These are phyloP conservation scores for Tenthredo livida DNA, from an alignment of 2,888 invertebrate genomes.

Conservation along the genomic window DNA sequence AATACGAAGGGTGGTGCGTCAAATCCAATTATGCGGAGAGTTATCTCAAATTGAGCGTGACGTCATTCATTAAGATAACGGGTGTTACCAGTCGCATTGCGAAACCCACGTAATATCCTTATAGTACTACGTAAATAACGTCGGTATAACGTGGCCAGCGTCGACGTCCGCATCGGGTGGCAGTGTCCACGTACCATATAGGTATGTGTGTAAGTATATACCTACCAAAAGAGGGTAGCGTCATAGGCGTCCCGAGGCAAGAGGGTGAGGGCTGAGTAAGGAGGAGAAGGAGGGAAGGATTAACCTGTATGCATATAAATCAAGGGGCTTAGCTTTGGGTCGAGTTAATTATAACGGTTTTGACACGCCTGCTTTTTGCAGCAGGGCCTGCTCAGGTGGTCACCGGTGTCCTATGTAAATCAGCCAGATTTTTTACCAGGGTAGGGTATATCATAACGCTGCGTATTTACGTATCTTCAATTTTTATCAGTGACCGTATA, in stretches of 20 bases:
- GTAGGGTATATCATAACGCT: neutral
- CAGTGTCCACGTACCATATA: neutral
- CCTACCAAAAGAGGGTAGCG: slow-evolving; percentile 5
- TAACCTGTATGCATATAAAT: slow-evolving; percentile 65
- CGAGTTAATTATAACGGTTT: slow-evolving; percentile 55
- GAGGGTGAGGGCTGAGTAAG: slow-evolving; percentile 13
- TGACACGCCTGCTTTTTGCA: slow-evolving; percentile 52
- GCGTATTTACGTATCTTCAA: slow-evolving; percentile 26
- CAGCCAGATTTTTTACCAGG: slow-evolving; percentile 5
- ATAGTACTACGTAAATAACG: slow-evolving; percentile 59
- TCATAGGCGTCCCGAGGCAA: slow-evolving; percentile 9
- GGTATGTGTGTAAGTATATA: neutral
- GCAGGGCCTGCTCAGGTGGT: slow-evolving; percentile 22
- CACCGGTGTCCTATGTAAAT: slow-evolving; percentile 34
- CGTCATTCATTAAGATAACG: slow-evolving; percentile 63
- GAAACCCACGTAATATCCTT: slow-evolving; percentile 59
- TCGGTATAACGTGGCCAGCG: slow-evolving; percentile 33
- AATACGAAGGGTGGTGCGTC: slow-evolving; percentile 33
- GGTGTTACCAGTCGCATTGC: slow-evolving; percentile 56
- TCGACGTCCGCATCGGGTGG: neutral
- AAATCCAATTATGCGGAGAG: slow-evolving; percentile 40
- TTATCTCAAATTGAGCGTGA: slow-evolving; percentile 56
- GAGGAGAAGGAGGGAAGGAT: slow-evolving; percentile 49
- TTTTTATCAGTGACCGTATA: neutral
- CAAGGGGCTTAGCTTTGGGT: slow-evolving; percentile 54